phyloP scores from a whole-genome alignment of 2,797 vertebrate genomes.

The Hybognathus amarus region DNA sequence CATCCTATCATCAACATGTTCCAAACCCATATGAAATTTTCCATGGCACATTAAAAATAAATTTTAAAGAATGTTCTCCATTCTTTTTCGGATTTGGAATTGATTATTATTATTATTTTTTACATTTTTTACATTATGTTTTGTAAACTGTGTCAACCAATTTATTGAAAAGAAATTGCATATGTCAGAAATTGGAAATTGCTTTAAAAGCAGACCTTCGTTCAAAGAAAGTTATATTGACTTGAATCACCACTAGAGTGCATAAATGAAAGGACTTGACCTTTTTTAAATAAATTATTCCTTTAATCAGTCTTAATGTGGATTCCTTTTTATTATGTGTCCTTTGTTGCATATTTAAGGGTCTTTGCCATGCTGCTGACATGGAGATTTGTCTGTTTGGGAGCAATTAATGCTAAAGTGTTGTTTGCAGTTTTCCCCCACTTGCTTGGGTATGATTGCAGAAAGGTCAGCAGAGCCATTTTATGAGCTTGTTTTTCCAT shows the following conservation, averaged over 20 bases:
- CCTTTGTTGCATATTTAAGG: constrained; percentile 56
- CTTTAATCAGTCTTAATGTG: constrained; percentile 31
- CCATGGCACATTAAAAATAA: background rate
- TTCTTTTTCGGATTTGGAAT: background rate
- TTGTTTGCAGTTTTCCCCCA: constrained; percentile 48
- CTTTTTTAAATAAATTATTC: background rate
- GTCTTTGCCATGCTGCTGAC: constrained; percentile 55
- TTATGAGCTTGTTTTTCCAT: constrained; percentile 69
- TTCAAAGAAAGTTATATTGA: background rate
- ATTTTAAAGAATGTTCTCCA: background rate
- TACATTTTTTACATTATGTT: background rate
- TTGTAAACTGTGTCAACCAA: background rate
- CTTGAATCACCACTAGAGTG: background rate
- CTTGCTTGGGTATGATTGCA: constrained; percentile 62
- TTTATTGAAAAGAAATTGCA: background rate
- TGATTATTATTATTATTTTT: too few relatives aligned
- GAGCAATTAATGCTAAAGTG: constrained; percentile 70
- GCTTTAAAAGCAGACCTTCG: background rate
- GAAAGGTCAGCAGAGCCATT: constrained; percentile 76
- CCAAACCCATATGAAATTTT: background rate
- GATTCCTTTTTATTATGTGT: constrained; percentile 60
- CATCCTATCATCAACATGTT: background rate
- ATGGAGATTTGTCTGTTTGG: constrained; percentile 62
- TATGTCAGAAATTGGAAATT: background rate
- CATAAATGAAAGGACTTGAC: background rate